Evolutionary conservation across 2,888 invertebrate species (phyloP), one percentile per base, ranked within the genome.

Genomic region (Eilema caniola): DNA sequence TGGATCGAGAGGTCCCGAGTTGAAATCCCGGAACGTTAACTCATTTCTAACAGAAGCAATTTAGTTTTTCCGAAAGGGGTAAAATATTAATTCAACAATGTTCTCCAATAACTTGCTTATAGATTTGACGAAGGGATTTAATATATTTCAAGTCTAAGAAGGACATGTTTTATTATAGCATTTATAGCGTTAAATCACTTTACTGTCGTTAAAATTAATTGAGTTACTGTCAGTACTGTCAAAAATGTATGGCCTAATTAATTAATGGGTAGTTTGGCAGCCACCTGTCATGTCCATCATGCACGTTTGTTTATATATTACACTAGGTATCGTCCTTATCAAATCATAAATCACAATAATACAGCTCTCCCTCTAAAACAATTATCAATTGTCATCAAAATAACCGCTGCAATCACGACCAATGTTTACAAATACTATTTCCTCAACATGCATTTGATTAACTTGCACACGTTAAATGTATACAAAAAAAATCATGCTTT

Each of bases 401-500:
- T 89, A 89, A 88, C 85, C 80, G 82, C 85, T 74, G 78, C 85
- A 88, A 86, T 88, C 86, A 86, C 83, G 80, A 83, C 87, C 86
- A 90, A 91, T 92, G 91, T 92, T 90, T 89, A 90, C 91, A 88
- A 85, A 90, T 89, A 88, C 86, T 87, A 88, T 91, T 92, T 91
- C 88, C 86, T 69, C 86, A 89, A 90, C 90, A 90, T 86, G 82
- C 88, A 83, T 88, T 89, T 90, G 93, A 93, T 93, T 90, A 89
- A 87, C 88, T 89, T 79, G 83, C 87, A 88, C 89, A 82, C 88
- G 88, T 78, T 82, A 78, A 87, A 86, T 84, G 85, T 85, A 89
- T 85, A 90, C 86, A 91, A 91, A 90, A 66, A 37, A 89, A 86
- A 79, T 75, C 81, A 78, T 86, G 82, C 90, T 91, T 92, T 89